phyloP scores from a whole-genome alignment of 30 jellyfish, hydroid and myxozoan species.

The Rhopilema esculentum region DNA sequence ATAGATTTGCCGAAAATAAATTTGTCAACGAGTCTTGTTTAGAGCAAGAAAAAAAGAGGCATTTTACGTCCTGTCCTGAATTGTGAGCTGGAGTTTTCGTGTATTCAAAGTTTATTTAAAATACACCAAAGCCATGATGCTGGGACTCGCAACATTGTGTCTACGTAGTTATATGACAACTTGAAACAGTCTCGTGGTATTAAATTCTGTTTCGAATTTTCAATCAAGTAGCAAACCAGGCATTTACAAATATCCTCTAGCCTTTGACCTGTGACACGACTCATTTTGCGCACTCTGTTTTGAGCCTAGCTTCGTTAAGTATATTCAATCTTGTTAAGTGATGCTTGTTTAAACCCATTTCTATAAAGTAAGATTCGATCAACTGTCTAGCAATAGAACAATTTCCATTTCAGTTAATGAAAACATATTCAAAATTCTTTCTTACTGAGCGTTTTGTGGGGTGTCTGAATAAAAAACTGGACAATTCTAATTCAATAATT shows the following conservation, averaged over 20 bases:
- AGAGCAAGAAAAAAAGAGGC: too few relatives aligned
- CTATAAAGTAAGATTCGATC: not conserved
- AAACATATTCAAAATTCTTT: slow-evolving; percentile 40
- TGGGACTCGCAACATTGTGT: too few relatives aligned
- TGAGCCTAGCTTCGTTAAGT: not conserved
- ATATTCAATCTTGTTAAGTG: slow-evolving; percentile 6
- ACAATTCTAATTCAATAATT: slow-evolving; percentile 35
- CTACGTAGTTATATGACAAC: too few relatives aligned
- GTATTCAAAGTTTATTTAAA: too few relatives aligned
- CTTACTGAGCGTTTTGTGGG: slow-evolving; percentile 40
- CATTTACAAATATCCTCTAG: not conserved
- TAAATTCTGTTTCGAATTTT: too few relatives aligned
- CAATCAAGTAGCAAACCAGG: too few relatives aligned
- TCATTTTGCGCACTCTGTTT: not conserved
- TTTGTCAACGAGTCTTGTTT: too few relatives aligned
- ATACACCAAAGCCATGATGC: too few relatives aligned
- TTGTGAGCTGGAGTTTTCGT: too few relatives aligned
- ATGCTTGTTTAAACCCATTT: slow-evolving; percentile 2
- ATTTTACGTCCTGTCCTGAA: too few relatives aligned
- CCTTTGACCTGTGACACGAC: not conserved
- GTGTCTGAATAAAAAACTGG: slow-evolving; percentile 24
- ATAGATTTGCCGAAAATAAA: too few relatives aligned
- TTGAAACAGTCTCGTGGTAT: too few relatives aligned
- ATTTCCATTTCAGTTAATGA: slow-evolving; percentile 13
- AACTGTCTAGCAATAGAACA: slow-evolving; percentile 44